Base-by-base conservation (phyloP, 2,797 vertebrate genomes). In the Macropodus opercularis region DNA sequence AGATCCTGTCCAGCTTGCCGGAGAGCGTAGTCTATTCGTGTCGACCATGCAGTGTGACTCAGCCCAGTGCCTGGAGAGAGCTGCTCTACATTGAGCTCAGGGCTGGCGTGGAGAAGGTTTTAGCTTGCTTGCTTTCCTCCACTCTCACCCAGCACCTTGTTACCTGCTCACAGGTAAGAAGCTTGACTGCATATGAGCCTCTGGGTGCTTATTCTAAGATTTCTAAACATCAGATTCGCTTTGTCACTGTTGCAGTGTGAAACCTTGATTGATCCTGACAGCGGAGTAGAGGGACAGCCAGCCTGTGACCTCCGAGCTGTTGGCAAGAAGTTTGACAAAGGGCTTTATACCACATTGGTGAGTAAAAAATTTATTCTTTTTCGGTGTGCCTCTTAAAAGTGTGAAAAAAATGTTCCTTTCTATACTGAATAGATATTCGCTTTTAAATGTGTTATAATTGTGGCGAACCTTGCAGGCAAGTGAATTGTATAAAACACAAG, bases 1-100 rank as follows among this genome's bases (percentile, higher is more conserved):
- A 96, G 91, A 95, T 96, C 87, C 87, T 96, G 72, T 96, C 96
- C 21, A 95, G 93, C 73, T 81, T 96, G 38, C 95, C 95, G 0
- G 96, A 96, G 81, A 96, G 94, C 3, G 95, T 97, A 15, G 93
- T 96, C 26, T 97, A 96, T 43, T 95, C 94, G 0, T 97, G 96
- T 57, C 92, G 91, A 52, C 96, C 95, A 0, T 97, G 95, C 85
- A 92, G 92, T 12, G 92, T 91, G 61, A 90, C 90, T 1, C 90
- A 92, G 19, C 90, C 91, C 18, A 90, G 92, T 15, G 89, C 90
- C 52, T 96, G 96, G 95, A 92, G 94, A 69, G 95, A 95, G 66
- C 90, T 95, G 60, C 92, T 97, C 32, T 89, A 92, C 36, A 91
- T 93, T 3, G 95, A 96, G 80, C 90, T 96, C 13, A 88, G 92